Conservation (phyloP, 2,113 vertebrate genomes). For the Pluvialis apricaria region DNA sequence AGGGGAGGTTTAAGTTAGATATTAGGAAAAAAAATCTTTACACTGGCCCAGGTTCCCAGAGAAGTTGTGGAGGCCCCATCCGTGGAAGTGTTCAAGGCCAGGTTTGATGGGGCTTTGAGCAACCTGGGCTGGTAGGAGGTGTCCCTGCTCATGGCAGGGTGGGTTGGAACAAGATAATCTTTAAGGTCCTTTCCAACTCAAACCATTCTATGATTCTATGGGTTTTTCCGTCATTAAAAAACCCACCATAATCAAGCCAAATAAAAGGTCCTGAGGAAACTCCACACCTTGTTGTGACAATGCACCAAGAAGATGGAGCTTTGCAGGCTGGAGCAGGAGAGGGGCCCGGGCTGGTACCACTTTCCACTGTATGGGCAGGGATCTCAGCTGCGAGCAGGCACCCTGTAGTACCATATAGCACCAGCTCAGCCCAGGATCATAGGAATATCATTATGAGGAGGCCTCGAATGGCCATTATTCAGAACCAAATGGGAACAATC, state of each 20-base stretch:
- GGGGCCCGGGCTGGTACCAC: accelerated
- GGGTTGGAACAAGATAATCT: neutral
- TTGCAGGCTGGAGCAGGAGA: neutral
- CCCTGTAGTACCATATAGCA: neutral
- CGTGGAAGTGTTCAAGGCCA: neutral
- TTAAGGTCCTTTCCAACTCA: neutral
- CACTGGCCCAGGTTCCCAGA: neutral
- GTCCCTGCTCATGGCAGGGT: neutral
- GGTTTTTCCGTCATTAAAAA: neutral
- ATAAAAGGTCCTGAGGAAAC: neutral
- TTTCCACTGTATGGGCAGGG: neutral
- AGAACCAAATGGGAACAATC: neutral
- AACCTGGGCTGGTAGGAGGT: neutral
- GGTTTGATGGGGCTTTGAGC: neutral
- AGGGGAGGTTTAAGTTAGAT: neutral
- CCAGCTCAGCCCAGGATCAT: neutral
- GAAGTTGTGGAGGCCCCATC: neutral
- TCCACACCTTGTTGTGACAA: neutral
- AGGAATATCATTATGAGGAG: neutral
- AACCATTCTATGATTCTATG: neutral
- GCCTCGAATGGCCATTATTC: neutral
- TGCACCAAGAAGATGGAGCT: accelerated
- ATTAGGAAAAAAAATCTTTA: neutral
- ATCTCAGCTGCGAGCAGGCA: neutral
- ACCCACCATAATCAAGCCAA: neutral